Evolutionary conservation across 2,797 vertebrate genomes (phyloP), one percentile per base, ranked within the genome.

Genomic region (Iguana delicatissima): DNA sequence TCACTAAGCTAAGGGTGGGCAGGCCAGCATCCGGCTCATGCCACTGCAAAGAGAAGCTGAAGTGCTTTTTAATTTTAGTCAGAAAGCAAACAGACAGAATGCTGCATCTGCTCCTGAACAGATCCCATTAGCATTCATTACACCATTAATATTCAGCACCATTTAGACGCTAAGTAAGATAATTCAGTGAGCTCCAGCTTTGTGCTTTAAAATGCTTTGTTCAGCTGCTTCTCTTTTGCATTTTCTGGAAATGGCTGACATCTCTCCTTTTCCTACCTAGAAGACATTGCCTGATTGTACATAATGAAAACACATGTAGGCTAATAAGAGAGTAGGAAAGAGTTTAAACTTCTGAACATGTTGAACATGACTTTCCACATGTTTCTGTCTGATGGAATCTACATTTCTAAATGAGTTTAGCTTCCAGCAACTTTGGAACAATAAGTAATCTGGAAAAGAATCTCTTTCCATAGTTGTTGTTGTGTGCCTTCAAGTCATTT

Each of bases 121-220:
- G 62, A 1, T 32, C 72, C 46, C 29, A 52, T 88, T 80, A 80
- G 74, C 32, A 83, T 89, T 89, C 80, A 62, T 76, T 62, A 76
- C 12, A 22, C 46, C 46, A 67, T 52, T 52, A 55, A 50, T 24
- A 55, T 86, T 85, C 72, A 57, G n/a, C 42, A 62, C n/a, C 35
- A 64, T 64, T 62, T 64, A 24, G 50, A 57, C 32, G 35, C 50
- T 24, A 82, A 83, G 72, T 76, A 42, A 50, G 69, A n/a, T n/a
- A 26, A 59, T 46, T 80, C 69, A 59, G 8, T 62, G 52, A 84
- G 46, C 59, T 74, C 69, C 69, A 74, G 69, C 55, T 46, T 18
- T 73, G 26, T 26, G 22, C 57, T 74, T 85, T 73, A 57, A 55
- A 82, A 57, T 74, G 50, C 69, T 85, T 57, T 85, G 84, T 22